Conservation (phyloP, 2,888 invertebrate species). For the Caradrina kadenii region DNA sequence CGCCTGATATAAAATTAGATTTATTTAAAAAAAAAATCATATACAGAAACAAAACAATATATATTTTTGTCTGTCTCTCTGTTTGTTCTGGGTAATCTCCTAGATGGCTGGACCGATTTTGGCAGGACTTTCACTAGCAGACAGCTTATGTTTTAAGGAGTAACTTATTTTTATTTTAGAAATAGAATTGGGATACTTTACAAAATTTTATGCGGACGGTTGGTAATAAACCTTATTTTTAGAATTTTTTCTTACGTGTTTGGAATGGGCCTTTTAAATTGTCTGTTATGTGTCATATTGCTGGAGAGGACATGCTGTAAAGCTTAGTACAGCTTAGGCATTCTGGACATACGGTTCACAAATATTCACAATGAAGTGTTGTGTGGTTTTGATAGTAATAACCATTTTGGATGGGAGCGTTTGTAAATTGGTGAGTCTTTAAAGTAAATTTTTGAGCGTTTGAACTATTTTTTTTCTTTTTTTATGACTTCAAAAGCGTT, state of each 20-base stretch:
- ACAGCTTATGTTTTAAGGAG: too few species aligned
- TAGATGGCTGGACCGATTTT: too few species aligned
- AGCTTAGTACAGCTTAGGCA: constrained; percentile 61
- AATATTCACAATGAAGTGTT: constrained; percentile 52
- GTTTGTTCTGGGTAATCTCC: too few species aligned
- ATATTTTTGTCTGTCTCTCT: too few species aligned
- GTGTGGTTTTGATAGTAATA: constrained; percentile 51
- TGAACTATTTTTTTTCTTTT: background rate
- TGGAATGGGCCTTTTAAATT: constrained; percentile 35
- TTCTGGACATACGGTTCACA: constrained; percentile 44
- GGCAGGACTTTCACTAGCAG: too few species aligned
- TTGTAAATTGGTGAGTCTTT: constrained; percentile 43
- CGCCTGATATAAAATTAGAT: background rate
- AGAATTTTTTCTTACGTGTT: background rate
- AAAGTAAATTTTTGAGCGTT: background rate
- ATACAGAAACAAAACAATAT: too few species aligned
- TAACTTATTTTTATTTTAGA: too few species aligned
- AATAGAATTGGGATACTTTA: too few species aligned
- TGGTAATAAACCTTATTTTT: background rate
- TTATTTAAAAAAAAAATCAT: too few species aligned
- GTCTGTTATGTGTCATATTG: constrained; percentile 12
- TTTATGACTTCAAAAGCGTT: too few species aligned
- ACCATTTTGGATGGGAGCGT: constrained; percentile 39
- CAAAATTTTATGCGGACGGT: too few species aligned
- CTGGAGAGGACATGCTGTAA: constrained; percentile 35